Percentiles rank a stretch among this genome's conserved stretches.
Conservation (phyloP, 2,113 vertebrate genomes). For the Gadus chalcogrammus region DNA sequence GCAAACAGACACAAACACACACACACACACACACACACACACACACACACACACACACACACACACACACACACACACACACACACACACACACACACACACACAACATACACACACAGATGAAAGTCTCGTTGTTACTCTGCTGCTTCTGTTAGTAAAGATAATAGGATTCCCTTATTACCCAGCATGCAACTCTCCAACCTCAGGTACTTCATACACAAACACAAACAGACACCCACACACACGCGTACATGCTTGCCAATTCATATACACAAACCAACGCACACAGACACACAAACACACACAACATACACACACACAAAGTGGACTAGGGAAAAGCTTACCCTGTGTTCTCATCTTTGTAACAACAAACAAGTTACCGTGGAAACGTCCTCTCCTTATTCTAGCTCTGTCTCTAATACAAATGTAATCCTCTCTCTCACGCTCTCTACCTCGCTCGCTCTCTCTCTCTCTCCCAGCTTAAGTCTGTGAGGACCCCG, state of each 20-base stretch:
- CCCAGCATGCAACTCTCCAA: constrained; percentile 40
- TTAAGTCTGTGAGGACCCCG: neutral
- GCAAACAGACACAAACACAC: no score
- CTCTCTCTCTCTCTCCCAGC: neutral
- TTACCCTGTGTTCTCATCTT: neutral
- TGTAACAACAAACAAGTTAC: neutral
- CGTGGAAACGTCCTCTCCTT: neutral
- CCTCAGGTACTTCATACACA: neutral
- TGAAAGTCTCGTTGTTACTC: neutral
- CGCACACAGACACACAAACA: neutral
- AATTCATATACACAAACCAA: neutral
- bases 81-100: neutral
- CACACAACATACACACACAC: constrained; percentile 13
- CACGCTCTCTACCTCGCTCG: neutral
- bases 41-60: no score
- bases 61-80: no score
- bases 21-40: no score
- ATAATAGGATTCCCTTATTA: constrained; percentile 57
- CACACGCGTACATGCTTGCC: constrained; percentile 12
- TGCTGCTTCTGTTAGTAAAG: constrained; percentile 10
- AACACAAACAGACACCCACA: neutral
- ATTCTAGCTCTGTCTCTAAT: neutral
- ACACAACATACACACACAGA: neutral
- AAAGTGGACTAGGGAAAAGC: neutral
- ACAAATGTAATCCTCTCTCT: neutral